A percentile compares a stretch with the other conserved stretches of the same genome.
Evolutionary conservation across 2,797 vertebrate species (phyloP).

Genomic region (Tachyglossus aculeatus): DNA sequence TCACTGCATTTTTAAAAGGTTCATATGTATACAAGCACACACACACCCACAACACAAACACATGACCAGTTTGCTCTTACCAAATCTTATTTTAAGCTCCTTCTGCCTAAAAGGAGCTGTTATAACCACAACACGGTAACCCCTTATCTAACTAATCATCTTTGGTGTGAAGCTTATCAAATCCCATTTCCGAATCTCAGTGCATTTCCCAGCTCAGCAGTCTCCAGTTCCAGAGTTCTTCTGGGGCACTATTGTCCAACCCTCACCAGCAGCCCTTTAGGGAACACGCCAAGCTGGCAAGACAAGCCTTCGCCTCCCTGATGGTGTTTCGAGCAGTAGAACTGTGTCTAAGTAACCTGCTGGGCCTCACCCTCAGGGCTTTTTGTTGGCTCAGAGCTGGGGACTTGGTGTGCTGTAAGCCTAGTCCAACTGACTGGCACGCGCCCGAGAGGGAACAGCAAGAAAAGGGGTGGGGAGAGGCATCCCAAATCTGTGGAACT

Average conservation of each 20-base stretch:
- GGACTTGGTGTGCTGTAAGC: background rate
- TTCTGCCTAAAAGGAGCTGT: background rate
- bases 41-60: background rate
- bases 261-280: background rate
- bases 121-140: background rate
- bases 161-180: slow-evolving; percentile 20
- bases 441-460: background rate
- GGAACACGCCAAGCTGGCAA: background rate
- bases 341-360: background rate
- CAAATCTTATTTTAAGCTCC: background rate
- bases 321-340: background rate
- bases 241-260: background rate
- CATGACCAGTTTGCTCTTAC: slow-evolving; percentile 32
- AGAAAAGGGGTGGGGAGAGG: background rate
- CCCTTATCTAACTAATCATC: slow-evolving; percentile 19
- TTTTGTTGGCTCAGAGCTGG: background rate
- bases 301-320: background rate
- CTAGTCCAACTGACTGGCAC: background rate
- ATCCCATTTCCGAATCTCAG: slow-evolving; percentile 20
- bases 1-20: background rate
- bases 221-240: slow-evolving; percentile 1
- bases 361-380: too few species aligned
- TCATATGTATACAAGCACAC: too few species aligned
- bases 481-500: background rate
- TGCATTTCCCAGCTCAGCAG: background rate